A percentile compares a stretch with the other conserved stretches of the same genome.
Evolutionary conservation across 2,113 vertebrate species (phyloP).

Genomic region (Caranx ignobilis): DNA sequence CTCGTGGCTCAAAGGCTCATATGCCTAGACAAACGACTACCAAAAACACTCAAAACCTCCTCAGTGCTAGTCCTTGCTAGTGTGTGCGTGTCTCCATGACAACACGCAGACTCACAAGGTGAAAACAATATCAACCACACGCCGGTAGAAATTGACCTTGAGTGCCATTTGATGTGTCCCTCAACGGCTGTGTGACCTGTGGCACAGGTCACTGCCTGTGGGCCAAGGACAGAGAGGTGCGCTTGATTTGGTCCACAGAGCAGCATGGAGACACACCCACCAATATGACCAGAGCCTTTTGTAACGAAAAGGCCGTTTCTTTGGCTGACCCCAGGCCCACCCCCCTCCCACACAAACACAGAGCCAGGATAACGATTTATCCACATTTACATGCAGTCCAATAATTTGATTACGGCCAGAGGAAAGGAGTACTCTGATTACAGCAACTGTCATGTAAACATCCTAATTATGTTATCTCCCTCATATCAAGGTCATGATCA

Average conservation of each 20-base stretch:
- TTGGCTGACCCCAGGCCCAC: conserved; percentile 18
- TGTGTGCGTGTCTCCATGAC: no score
- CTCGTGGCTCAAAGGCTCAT: no score
- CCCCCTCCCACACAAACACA: neutral
- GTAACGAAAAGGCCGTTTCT: conserved; percentile 47
- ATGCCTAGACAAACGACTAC: no score
- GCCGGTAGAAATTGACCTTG: neutral
- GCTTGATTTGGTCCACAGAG: conserved; percentile 64
- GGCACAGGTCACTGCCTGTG: conserved; percentile 22
- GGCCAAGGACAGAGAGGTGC: conserved; percentile 39
- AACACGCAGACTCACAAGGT: no score
- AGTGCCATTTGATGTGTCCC: conserved; percentile 24
- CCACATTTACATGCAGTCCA: conserved; percentile 8
- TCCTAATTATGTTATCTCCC: conserved; percentile 36
- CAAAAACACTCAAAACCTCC: no score
- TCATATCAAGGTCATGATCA: conserved; percentile 29
- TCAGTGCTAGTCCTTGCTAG: no score
- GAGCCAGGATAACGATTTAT: conserved; percentile 1
- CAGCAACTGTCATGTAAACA: conserved; percentile 32
- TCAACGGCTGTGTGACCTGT: neutral
- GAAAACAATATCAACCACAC: no score
- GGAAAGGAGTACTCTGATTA: conserved; percentile 28
- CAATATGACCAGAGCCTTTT: conserved; percentile 55
- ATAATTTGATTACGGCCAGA: conserved; percentile 15
- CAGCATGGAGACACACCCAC: conserved; percentile 51